phyloP scores from a whole-genome alignment of 2,797 vertebrate species.

The Gadopsis marmoratus region DNA sequence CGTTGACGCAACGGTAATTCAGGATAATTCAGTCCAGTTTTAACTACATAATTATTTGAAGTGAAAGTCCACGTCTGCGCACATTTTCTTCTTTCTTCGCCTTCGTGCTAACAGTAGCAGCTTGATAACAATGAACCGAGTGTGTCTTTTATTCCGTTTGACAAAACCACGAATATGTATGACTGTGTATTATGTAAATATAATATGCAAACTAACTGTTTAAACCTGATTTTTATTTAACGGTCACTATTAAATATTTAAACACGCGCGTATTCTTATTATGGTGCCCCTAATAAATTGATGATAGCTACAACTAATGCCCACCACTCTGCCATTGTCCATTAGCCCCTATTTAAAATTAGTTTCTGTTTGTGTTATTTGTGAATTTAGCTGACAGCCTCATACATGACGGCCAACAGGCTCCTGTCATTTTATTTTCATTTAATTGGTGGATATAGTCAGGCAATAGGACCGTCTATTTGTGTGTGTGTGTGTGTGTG shows the following conservation, averaged over 20 bases:
- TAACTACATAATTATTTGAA: not conserved
- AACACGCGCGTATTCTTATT: not conserved
- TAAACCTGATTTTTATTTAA: not conserved
- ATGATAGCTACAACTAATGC: not conserved
- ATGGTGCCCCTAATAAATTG: not conserved
- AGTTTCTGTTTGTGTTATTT: slow-evolving; percentile 29
- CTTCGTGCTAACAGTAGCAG: not conserved
- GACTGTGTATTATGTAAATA: too few relatives aligned
- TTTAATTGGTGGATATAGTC: slow-evolving; percentile 29
- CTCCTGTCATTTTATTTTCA: slow-evolving; percentile 42
- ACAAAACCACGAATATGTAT: not conserved
- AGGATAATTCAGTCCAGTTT: not conserved
- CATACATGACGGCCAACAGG: slow-evolving; percentile 21
- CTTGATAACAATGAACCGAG: not conserved
- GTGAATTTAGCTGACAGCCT: slow-evolving; percentile 19
- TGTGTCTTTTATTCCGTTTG: not conserved
- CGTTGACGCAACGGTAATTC: not conserved
- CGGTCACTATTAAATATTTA: not conserved
- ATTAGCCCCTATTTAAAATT: slow-evolving; percentile 11
- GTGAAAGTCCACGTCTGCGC: not conserved
- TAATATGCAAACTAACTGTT: not conserved
- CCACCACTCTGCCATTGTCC: not conserved
- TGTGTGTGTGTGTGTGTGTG: slow-evolving; percentile 31
- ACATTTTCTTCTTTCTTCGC: not conserved
- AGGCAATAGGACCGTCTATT: not conserved